Percentiles rank a stretch among this genome's conserved stretches.
phyloP scores from a whole-genome alignment of 1,140 invertebrate genomes.

The Neoseiulus cucumeris region DNA sequence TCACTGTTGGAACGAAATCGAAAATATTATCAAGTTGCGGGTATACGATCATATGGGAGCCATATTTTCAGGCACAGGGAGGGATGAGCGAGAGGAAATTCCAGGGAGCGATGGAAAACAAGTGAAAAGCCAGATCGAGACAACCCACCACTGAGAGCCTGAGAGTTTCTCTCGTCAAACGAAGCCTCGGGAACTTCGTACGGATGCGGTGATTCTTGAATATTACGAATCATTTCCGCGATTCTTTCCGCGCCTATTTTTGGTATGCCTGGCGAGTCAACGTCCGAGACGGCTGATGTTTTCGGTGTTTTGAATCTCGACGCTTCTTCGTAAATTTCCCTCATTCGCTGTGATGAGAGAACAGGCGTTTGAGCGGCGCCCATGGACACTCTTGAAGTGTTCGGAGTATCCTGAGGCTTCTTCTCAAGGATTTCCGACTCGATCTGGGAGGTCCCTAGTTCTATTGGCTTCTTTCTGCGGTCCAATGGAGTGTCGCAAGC shows the following conservation, averaged over 20 bases:
- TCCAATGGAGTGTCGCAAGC: neutral
- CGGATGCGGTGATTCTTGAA: neutral
- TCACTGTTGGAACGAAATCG: neutral
- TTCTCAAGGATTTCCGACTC: neutral
- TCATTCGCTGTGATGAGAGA: neutral
- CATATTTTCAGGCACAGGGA: too few relatives aligned
- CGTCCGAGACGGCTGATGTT: neutral
- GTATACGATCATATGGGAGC: too few relatives aligned
- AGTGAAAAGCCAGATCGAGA: too few relatives aligned
- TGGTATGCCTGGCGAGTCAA: neutral
- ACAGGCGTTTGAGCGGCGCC: neutral
- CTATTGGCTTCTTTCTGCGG: neutral
- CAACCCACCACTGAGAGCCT: neutral
- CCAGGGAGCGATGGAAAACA: too few relatives aligned
- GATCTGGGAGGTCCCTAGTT: neutral
- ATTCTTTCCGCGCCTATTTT: neutral
- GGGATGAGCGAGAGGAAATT: too few relatives aligned
- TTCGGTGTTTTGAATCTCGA: neutral
- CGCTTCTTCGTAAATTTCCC: neutral
- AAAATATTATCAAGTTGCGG: too few relatives aligned
- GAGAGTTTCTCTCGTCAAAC: neutral
- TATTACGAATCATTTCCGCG: neutral
- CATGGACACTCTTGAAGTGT: neutral
- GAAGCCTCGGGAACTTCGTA: conserved; percentile 2
- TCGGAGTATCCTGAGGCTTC: neutral